A percentile compares a stretch with the other conserved stretches of the same genome.
phyloP scores from a whole-genome alignment of 2,113 vertebrate species.

The Furnarius figulus region DNA sequence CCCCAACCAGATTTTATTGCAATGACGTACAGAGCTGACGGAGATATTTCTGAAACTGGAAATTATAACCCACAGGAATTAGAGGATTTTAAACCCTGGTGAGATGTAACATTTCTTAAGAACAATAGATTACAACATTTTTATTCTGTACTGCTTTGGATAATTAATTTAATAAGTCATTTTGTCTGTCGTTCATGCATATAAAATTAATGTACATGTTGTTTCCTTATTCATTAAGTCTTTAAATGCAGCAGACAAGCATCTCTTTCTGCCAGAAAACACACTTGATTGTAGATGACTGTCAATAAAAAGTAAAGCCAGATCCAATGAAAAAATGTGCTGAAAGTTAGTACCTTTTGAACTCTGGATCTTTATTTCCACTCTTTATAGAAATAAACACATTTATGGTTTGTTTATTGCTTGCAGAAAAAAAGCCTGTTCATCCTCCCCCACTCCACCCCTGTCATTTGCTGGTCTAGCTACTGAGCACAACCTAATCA shows the following conservation, averaged over 20 bases:
- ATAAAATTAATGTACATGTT: not conserved
- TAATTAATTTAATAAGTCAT: not conserved
- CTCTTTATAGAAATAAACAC: slow-evolving; percentile 18
- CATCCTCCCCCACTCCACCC: not conserved
- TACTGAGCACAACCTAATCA: not conserved
- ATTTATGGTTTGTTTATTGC: slow-evolving; percentile 26
- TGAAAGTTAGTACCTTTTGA: not conserved
- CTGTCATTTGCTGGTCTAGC: not conserved
- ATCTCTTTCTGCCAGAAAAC: not conserved
- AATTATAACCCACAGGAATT: slow-evolving; percentile 47
- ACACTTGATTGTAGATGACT: not conserved
- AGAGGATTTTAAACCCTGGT: slow-evolving; percentile 20
- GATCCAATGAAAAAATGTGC: not conserved
- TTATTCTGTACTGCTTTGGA: not conserved
- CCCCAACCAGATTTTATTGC: not conserved
- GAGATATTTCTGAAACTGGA: slow-evolving; percentile 17
- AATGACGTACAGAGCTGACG: slow-evolving; percentile 34
- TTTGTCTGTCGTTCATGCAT: not conserved
- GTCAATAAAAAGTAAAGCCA: not conserved
- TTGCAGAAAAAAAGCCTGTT: slow-evolving; percentile 2
- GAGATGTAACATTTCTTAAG: slow-evolving; percentile 35
- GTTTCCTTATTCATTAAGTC: not conserved
- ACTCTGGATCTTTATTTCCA: not conserved
- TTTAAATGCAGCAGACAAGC: not conserved
- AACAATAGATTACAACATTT: slow-evolving; percentile 44